Conservation (phyloP, 2,113 vertebrate species). For the Nycticryphes semicollaris region DNA sequence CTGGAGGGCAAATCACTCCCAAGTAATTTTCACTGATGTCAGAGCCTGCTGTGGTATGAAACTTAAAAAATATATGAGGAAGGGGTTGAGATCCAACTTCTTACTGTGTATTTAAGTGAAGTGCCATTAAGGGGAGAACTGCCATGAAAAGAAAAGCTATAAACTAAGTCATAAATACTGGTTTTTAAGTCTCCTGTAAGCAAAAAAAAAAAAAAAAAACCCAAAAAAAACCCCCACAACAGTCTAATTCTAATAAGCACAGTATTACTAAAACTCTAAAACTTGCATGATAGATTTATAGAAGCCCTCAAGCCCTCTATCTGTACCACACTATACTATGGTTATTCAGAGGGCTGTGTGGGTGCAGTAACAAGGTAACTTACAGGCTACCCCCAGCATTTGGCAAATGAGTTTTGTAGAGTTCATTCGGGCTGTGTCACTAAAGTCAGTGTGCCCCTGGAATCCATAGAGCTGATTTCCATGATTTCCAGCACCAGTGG, state of each 20-base stretch:
- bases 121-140: neutral
- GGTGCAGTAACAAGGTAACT: neutral
- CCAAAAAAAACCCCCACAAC: neutral
- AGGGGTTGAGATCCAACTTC: neutral
- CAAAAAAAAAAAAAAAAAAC: neutral
- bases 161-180: neutral
- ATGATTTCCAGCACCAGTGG: neutral
- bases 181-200: neutral
- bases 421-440: neutral
- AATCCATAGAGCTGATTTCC: neutral
- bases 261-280: neutral
- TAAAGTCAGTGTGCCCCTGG: neutral
- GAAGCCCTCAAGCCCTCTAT: neutral
- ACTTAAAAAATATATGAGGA: neutral
- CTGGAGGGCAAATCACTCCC: neutral
- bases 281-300: neutral
- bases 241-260: neutral
- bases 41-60: neutral
- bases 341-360: neutral
- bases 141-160: neutral
- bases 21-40: neutral
- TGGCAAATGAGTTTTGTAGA: neutral
- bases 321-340: neutral
- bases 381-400: neutral
- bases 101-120: neutral